Base-by-base conservation (phyloP, 2,888 invertebrate species). In the Spicauda simplicius region DNA sequence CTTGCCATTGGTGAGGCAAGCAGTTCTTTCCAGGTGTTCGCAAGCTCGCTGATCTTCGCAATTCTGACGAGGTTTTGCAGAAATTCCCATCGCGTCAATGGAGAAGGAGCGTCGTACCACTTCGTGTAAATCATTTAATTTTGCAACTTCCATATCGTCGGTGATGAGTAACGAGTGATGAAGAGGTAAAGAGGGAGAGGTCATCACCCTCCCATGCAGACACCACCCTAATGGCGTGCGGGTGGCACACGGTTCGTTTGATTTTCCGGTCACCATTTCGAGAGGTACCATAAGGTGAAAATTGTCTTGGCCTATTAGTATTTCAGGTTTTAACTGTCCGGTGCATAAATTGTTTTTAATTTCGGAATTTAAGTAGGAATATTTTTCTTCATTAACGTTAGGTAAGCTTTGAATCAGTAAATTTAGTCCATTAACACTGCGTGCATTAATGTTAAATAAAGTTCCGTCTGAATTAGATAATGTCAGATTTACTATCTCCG, bases 291-390 rank as follows among this genome's bases (percentile, higher is more conserved):
- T 20, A 14, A 79, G 70, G 57, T 77, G 14, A 52, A 73, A 75
- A 71, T 79, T 78, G 61, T 78, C 78, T 37, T 77, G 77, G 0
- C 77, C 79, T 37, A 79, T 76, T 30, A 77, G 65, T 7, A 77
- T 52, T 69, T 78, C 73, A 0, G 77, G 77, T 60, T 48, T 16
- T 48, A 7, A 25, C 25, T 25, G 25, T 25, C 25, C 25, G 25
- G 25, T 25, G 25, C 25, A 7, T 48, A 73, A 72, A n/a, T 18
- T 20, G 20, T 68, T 41, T 69, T 45, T 65, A 10, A 72, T 54
- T 54, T 70, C 69, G 33, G n/a, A n/a, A n/a, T 8, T 16, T 56
- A 69, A 55, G 14, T 64, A 37, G 37, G 8, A 37, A 37, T 12
- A 37, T 37, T 8, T 25, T 5, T 25, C 25, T 5, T 25, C 3